Base-by-base conservation (phyloP, 1,140 invertebrate genomes). In the Cydia amplana region DNA sequence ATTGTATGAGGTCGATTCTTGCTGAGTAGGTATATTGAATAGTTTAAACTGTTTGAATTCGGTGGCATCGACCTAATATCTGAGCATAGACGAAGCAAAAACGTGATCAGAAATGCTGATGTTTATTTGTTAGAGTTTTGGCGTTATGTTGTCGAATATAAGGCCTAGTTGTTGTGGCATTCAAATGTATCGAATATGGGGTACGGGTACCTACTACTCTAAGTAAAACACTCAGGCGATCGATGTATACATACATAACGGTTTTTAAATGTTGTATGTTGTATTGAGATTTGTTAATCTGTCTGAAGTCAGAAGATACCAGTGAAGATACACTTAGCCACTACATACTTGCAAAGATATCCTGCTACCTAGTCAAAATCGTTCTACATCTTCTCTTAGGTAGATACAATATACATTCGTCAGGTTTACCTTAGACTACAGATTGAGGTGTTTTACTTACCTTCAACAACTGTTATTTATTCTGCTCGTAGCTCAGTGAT, bases 81-180 rank as follows among this genome's bases (percentile, higher is more conserved):
- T 32, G 28, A 70, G 32, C 65, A 40, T 70, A 70, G 65, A 70
- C 32, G 32, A 36, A 70, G 65, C 65, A 70, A 70, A 70, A 70
- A 70, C 65, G 65, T 70, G 65, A 70, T 70, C 65, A 18, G 65
- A 70, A 70, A 70, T 9, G 14, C 0, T 70, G 65, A 70, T 70
- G 36, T 70, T 43, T 70, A 70, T 70, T 70, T 40, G n/a, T 60
- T 23, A 10, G 9, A 60, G 16, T 60, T 60, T 60, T 20, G 55
- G 55, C 55, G 5, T 60, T 60, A n/a, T 60, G 55, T 60, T 60
- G 18, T 60, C 2, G n/a, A 60, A 60, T 10, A 23, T 60, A 20
- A 60, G 55, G 16, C 18, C 2, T 10, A 20, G 9, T 20, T 60
- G 46, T 20, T 20, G 18, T 20, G 18, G n/a, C 16, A 60, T 23